phyloP scores from a whole-genome alignment of 37 sponge, comb jelly and placozoan species.

The Crambe crambe region DNA sequence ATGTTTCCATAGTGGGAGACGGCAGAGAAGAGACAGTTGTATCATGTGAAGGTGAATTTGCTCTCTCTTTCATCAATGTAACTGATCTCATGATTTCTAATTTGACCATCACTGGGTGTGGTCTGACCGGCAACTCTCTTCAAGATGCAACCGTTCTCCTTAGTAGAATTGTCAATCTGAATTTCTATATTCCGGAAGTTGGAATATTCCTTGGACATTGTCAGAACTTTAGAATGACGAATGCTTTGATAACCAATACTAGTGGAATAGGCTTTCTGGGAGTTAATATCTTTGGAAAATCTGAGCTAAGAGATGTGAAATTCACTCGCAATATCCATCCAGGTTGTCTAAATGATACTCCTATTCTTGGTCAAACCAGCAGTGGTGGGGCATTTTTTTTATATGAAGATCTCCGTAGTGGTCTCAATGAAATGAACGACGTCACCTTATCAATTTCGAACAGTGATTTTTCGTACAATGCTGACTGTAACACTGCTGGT shows the following conservation, averaged over 20 bases:
- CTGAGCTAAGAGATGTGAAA: neutral
- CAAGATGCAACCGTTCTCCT: neutral
- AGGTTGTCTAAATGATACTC: neutral
- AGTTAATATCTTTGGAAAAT: slow-evolving; percentile 36
- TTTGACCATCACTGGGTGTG: slow-evolving; percentile 33
- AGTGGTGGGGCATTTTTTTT: slow-evolving; percentile 50
- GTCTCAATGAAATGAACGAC: neutral
- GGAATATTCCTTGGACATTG: slow-evolving; percentile 1
- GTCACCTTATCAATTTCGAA: neutral
- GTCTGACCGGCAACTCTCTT: slow-evolving; percentile 23
- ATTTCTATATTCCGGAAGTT: neutral
- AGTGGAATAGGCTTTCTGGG: slow-evolving; percentile 50
- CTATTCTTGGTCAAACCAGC: neutral
- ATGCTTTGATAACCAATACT: slow-evolving; percentile 12
- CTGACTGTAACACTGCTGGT: neutral
- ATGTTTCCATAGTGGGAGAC: slow-evolving; percentile 13
- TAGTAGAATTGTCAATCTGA: neutral
- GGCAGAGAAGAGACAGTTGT: neutral
- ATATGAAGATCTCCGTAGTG: slow-evolving; percentile 14
- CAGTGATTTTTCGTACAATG: neutral
- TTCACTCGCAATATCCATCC: slow-evolving; percentile 24
- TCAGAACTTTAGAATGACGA: neutral
- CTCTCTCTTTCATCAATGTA: slow-evolving; percentile 27
- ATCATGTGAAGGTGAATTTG: slow-evolving; percentile 27
- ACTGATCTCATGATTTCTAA: slow-evolving; percentile 8